Evolutionary conservation across 2,888 invertebrate genomes (phyloP).

Genomic region (Meteorus cinctellus): DNA sequence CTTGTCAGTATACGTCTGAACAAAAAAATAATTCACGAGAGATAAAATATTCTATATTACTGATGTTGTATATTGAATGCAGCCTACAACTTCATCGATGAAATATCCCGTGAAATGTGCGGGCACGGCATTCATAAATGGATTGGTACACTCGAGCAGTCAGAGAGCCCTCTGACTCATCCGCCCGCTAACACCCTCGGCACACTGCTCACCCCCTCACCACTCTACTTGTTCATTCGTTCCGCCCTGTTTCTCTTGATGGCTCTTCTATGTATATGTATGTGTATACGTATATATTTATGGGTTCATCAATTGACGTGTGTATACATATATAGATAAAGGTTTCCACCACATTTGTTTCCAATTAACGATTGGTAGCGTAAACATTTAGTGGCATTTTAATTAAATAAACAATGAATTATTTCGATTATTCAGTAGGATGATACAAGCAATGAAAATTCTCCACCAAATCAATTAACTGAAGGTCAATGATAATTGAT

Average conservation of each 20-base stretch:
- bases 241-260: constrained; percentile 49
- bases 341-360: not conserved
- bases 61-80: constrained; percentile 50
- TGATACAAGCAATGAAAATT: too few species aligned
- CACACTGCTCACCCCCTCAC: not conserved
- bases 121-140: constrained; percentile 59
- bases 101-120: constrained; percentile 61
- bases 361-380: constrained; percentile 12
- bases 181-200: constrained; percentile 33
- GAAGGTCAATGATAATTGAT: too few species aligned
- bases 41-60: constrained; percentile 18
- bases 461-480: too few species aligned
- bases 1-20: not conserved
- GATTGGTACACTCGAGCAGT: constrained; percentile 56
- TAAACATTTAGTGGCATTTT: not conserved
- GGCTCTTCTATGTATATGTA: constrained; percentile 20
- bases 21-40: not conserved
- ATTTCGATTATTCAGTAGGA: not conserved
- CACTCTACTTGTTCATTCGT: constrained; percentile 44
- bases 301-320: not conserved
- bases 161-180: constrained; percentile 59
- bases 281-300: constrained; percentile 5
- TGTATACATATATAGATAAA: not conserved
- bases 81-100: constrained; percentile 56
- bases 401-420: not conserved